Percentiles rank a stretch among this genome's conserved stretches.
Evolutionary conservation across 2,888 invertebrate genomes (phyloP).

Genomic region (Oxyteleia sp.): DNA sequence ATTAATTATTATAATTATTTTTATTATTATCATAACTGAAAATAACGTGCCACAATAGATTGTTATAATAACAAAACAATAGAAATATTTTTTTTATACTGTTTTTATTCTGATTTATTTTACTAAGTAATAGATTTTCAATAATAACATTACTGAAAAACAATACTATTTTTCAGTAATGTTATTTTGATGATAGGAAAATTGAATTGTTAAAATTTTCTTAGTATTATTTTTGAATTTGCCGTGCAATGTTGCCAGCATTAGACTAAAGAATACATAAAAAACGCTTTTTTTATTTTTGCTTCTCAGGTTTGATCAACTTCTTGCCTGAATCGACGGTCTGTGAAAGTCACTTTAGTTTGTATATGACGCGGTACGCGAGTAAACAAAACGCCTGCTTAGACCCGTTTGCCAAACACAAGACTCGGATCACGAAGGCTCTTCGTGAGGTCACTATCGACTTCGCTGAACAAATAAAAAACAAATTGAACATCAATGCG

Average conservation of each 20-base stretch:
- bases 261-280: slow-evolving; percentile 27
- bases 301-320: slow-evolving; percentile 29
- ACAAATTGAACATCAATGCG: slow-evolving; percentile 18
- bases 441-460: slow-evolving; percentile 18
- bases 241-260: slow-evolving; percentile 27
- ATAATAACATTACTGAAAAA: slow-evolving; percentile 27
- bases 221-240: slow-evolving; percentile 27
- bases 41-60: slow-evolving; percentile 26
- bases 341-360: slow-evolving; percentile 16
- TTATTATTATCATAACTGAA: slow-evolving; percentile 27
- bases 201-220: slow-evolving; percentile 27
- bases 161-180: slow-evolving; percentile 27
- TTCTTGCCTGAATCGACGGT: slow-evolving; percentile 27
- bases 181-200: slow-evolving; percentile 27
- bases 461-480: slow-evolving; percentile 23
- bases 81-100: slow-evolving; percentile 27
- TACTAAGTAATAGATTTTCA: slow-evolving; percentile 27
- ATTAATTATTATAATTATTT: slow-evolving; percentile 27
- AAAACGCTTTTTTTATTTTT: slow-evolving; percentile 26
- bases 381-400: slow-evolving; percentile 25
- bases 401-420: slow-evolving; percentile 24
- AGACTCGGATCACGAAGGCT: slow-evolving; percentile 12
- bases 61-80: slow-evolving; percentile 25
- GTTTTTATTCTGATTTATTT: slow-evolving; percentile 27
- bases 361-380: slow-evolving; percentile 21